phyloP scores from a whole-genome alignment of 2,797 vertebrate species.

The Tapera naevia region DNA sequence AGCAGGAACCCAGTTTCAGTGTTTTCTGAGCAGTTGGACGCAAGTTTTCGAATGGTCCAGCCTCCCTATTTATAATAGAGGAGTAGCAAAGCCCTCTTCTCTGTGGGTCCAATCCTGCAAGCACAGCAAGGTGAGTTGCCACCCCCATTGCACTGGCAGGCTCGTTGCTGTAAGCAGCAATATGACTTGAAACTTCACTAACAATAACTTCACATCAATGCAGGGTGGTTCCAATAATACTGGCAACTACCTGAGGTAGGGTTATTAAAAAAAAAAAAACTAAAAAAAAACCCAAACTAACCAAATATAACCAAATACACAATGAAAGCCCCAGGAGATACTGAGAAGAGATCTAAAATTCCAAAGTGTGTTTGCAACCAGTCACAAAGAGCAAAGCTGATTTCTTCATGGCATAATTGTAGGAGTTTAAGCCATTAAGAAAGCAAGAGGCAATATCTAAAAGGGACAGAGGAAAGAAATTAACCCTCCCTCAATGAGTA shows the following conservation, averaged over 20 bases:
- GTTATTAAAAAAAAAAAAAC: not conserved
- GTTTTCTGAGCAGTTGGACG: not conserved
- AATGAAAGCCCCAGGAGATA: not conserved
- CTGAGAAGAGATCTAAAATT: not conserved
- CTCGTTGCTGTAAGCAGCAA: not conserved
- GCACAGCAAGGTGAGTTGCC: not conserved
- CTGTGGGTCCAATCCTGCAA: not conserved
- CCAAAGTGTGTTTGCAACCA: not conserved
- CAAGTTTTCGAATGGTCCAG: not conserved
- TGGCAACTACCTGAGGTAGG: not conserved
- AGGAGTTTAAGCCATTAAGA: not conserved
- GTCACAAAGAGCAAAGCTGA: not conserved
- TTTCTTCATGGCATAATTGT: not conserved
- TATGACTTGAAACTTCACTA: not conserved
- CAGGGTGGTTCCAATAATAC: not conserved
- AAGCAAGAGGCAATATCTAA: not conserved
- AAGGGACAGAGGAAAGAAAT: not conserved
- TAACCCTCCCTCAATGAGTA: not conserved
- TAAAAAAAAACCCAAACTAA: not conserved
- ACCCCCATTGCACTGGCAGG: not conserved
- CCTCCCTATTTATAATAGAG: not conserved
- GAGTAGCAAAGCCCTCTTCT: not conserved
- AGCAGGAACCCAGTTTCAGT: not conserved
- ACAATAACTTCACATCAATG: not conserved
- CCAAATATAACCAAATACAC: too few relatives aligned